Percentiles rank a stretch among this genome's conserved stretches.
phyloP scores from a whole-genome alignment of 1,140 invertebrate species.

The Anoplolepis gracilipes region DNA sequence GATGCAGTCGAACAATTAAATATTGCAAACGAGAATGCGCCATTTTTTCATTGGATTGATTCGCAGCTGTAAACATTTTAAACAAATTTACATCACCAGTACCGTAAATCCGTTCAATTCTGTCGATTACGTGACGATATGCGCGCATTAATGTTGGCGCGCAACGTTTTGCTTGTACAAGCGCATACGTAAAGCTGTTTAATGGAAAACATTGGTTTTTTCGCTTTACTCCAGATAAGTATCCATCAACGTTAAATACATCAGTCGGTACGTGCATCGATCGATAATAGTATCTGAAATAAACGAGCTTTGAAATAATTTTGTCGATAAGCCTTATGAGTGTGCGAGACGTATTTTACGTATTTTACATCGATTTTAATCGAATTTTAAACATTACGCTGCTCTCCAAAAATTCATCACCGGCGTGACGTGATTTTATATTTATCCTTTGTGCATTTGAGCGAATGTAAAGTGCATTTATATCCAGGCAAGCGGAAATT shows the following conservation, averaged over 20 bases:
- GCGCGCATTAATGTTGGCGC: not conserved
- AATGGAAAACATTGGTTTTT: slow-evolving; percentile 23
- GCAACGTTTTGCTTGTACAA: slow-evolving; percentile 1
- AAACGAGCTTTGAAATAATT: slow-evolving; percentile 18
- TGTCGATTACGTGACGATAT: slow-evolving; percentile 18
- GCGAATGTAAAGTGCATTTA: not conserved
- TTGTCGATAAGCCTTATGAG: not conserved
- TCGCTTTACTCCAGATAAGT: slow-evolving; percentile 11
- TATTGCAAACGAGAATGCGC: slow-evolving; percentile 14
- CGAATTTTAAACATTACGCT: not conserved
- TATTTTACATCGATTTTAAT: too few species aligned
- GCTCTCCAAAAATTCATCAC: not conserved
- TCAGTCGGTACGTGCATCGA: not conserved
- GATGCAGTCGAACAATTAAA: slow-evolving; percentile 22
- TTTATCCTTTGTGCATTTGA: not conserved
- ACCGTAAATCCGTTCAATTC: slow-evolving; percentile 14
- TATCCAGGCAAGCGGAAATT: not conserved
- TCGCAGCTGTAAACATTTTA: slow-evolving; percentile 34
- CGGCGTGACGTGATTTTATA: not conserved
- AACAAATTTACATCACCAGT: slow-evolving; percentile 27
- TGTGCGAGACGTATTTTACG: not conserved
- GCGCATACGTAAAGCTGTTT: not conserved
- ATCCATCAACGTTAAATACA: not conserved
- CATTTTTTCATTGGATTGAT: slow-evolving; percentile 46
- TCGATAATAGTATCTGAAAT: not conserved